Evolutionary conservation across 2,888 invertebrate genomes (phyloP).

Genomic region (Caenorhabditis sinica): DNA sequence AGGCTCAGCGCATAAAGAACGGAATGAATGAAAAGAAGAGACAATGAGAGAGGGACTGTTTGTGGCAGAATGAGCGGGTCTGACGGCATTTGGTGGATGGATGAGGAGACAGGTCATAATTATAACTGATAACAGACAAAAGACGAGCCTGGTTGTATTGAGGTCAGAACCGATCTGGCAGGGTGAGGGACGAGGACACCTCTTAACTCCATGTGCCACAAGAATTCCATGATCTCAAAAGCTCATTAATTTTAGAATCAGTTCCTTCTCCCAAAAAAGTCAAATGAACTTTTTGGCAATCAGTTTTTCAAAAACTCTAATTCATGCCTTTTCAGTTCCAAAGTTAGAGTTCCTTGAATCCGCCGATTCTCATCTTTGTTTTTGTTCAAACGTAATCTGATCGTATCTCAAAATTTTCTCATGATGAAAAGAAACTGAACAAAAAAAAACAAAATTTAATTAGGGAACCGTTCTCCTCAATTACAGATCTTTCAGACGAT

Average conservation of each 20-base stretch:
- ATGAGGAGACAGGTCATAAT: conserved; percentile 44
- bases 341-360: too few species aligned
- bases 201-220: too few species aligned
- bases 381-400: background rate
- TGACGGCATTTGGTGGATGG: conserved; percentile 55
- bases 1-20: conserved; percentile 10
- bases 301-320: too few species aligned
- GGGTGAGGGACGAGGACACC: too few species aligned
- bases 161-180: conserved; percentile 23
- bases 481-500: conserved; percentile 12
- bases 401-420: conserved; percentile 8
- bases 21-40: background rate
- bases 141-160: background rate
- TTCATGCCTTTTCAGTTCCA: too few species aligned
- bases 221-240: too few species aligned
- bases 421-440: background rate
- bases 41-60: background rate
- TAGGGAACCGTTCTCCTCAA: conserved; percentile 19
- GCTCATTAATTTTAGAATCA: too few species aligned
- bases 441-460: background rate
- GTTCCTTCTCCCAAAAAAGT: too few species aligned
- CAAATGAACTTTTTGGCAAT: too few species aligned
- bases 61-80: conserved; percentile 42
- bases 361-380: too few species aligned
- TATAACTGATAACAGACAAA: conserved; percentile 33